A percentile compares a stretch with the other conserved stretches of the same genome.
Conservation (phyloP, 2,797 vertebrate genomes). For the Bradypodion pumilum region DNA sequence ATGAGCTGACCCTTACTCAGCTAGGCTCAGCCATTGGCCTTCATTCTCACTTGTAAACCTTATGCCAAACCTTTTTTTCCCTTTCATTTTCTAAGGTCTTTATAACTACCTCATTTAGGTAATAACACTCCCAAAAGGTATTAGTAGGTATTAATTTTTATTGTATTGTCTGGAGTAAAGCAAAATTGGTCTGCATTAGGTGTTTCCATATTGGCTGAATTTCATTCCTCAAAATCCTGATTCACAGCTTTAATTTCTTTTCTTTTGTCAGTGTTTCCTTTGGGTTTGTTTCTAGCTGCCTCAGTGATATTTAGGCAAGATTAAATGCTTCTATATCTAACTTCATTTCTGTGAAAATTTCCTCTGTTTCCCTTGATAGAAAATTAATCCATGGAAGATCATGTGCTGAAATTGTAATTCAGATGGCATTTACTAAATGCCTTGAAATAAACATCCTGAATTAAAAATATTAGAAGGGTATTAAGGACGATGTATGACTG, state of each 20-base stretch:
- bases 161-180: conserved; percentile 42
- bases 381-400: conserved; percentile 42
- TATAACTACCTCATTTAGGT: not conserved
- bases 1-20: not conserved
- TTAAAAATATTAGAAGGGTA: conserved; percentile 41
- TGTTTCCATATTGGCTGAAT: conserved; percentile 27
- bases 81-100: conserved; percentile 37
- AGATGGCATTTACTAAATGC: conserved; percentile 12
- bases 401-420: conserved; percentile 30
- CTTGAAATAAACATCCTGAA: conserved; percentile 45
- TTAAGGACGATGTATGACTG: conserved; percentile 51
- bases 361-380: conserved; percentile 32
- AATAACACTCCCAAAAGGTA: conserved; percentile 13
- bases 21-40: conserved; percentile 18
- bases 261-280: conserved; percentile 39
- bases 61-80: conserved; percentile 39
- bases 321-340: conserved; percentile 62
- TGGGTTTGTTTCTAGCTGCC: conserved; percentile 45
- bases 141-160: conserved; percentile 35
- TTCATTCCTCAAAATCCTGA: conserved; percentile 45
- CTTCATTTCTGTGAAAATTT: conserved; percentile 36
- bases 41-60: conserved; percentile 44
- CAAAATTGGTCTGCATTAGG: conserved; percentile 7
- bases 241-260: conserved; percentile 6
- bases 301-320: conserved; percentile 51